phyloP scores from a whole-genome alignment of 1,140 invertebrate genomes.

The Drosophila pruinosa region DNA sequence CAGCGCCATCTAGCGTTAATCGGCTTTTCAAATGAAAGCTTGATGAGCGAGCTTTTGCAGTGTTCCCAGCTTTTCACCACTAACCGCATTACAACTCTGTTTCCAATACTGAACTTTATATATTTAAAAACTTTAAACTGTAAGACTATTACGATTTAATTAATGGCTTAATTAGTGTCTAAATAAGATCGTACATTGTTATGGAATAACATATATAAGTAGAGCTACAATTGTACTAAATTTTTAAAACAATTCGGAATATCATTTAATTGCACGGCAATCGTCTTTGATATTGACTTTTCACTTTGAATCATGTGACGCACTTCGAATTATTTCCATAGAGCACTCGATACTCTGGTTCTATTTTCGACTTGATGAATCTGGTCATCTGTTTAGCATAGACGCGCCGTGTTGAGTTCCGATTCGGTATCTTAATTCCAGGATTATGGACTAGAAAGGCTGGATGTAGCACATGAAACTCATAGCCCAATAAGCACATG shows the following conservation, averaged over 20 bases:
- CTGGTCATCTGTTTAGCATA: conserved; percentile 62
- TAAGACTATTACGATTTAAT: too few species aligned
- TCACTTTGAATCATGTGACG: conserved; percentile 34
- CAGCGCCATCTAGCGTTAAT: conserved; percentile 12
- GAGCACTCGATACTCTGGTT: conserved; percentile 68
- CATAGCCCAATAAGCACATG: conserved; percentile 82
- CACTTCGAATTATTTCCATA: conserved; percentile 62
- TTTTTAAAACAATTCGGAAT: background rate
- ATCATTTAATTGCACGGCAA: conserved; percentile 3
- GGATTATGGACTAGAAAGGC: conserved; percentile 81
- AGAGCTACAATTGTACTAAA: background rate
- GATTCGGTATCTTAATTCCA: conserved; percentile 63
- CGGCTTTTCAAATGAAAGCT: too few species aligned
- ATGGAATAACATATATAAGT: too few species aligned
- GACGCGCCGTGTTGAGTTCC: conserved; percentile 4
- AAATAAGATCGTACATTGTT: too few species aligned
- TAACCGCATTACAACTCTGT: too few species aligned
- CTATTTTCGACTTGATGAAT: conserved; percentile 65
- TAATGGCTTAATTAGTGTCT: too few species aligned
- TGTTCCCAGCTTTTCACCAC: too few species aligned
- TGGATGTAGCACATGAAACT: conserved; percentile 79
- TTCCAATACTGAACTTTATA: too few species aligned
- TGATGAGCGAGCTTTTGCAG: too few species aligned
- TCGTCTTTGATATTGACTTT: background rate
- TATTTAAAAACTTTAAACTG: too few species aligned